phyloP scores from a whole-genome alignment of 2,797 vertebrate genomes.

The Parotocinclus haroldoi region DNA sequence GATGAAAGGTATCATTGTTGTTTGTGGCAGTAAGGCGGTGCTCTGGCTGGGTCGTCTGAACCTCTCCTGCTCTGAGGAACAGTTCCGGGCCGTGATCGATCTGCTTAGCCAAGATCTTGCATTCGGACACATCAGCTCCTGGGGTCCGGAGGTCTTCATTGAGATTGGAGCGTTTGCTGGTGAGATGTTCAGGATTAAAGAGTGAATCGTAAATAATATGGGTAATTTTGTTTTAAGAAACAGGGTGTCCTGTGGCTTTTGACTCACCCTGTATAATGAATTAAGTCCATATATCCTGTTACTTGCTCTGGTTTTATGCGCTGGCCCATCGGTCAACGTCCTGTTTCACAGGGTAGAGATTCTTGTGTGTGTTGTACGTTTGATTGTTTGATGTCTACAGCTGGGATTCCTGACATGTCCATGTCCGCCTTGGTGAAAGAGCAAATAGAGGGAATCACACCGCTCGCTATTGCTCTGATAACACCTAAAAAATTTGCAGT shows the following conservation, averaged over 20 bases:
- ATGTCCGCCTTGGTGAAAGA: constrained; percentile 74
- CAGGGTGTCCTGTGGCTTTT: too few relatives aligned
- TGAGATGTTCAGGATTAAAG: constrained; percentile 42
- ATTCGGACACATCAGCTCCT: constrained; percentile 69
- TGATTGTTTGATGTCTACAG: constrained; percentile 44
- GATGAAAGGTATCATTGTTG: not conserved
- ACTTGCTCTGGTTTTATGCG: too few relatives aligned
- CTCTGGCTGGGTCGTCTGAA: constrained; percentile 68
- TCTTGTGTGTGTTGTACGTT: too few relatives aligned
- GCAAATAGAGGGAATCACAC: constrained; percentile 73
- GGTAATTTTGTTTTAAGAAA: too few relatives aligned
- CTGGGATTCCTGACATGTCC: constrained; percentile 71
- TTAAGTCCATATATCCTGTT: too few relatives aligned
- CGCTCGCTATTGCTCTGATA: constrained; percentile 66
- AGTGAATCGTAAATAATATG: not conserved
- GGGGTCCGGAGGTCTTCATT: constrained; percentile 72
- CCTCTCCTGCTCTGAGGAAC: constrained; percentile 71
- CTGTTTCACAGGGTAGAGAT: too few relatives aligned
- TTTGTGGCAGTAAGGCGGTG: constrained; percentile 68
- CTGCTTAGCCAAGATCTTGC: constrained; percentile 63
- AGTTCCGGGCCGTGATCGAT: constrained; percentile 59
- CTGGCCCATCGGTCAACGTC: too few relatives aligned
- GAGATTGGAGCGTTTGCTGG: constrained; percentile 76
- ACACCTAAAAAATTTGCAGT: constrained; percentile 68
- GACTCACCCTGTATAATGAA: too few relatives aligned